Evolutionary conservation across 1,140 invertebrate species (phyloP), one percentile per base, ranked within the genome.

Genomic region (Drosophila novamexicana): DNA sequence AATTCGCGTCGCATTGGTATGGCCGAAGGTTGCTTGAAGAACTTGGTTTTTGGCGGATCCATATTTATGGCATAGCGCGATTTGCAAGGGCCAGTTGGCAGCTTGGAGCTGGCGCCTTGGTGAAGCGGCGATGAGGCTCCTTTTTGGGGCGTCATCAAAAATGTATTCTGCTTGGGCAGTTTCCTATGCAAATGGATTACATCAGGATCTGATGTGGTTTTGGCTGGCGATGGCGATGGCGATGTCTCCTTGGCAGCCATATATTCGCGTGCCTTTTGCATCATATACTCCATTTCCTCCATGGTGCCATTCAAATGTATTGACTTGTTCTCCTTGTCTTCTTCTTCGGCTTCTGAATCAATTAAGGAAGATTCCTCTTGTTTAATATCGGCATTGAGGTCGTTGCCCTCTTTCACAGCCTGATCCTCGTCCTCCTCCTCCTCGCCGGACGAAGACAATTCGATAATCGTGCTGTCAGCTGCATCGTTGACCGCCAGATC

Each of bases 231-330:
- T 68, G 61, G 16, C 32, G 59, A 0, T 6, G 57, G 49, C 9
- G 58, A 53, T 18, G 18, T n/a, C 3, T 45, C 22, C 6, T 73
- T 53, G 12, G 63, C 63, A 7, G 63, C 56, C 62, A 91, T 79
- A 14, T 81, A 83, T 68, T 92, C 81, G 50, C 85, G 74, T 2
- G 92, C 93, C 12, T 92, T 91, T 62, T 92, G 72, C 66, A 93
- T 81, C 70, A 92, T 83, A 36, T 92, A 90, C 34, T 93, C 92
- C 49, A 93, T 90, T 79, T 92, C 91, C 80, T 93, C 93, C 40
- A 93, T 80, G 18, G 93, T 93, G 75, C 93, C 91, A 67, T 93
- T 93, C 10, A 93, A 93, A 47, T 92, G 79, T 8, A 91, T 49
- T 0, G 91, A 92, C 1, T 57, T 64, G 36, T 90, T 84, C 29